phyloP scores from a whole-genome alignment of 1,140 invertebrate species.

The Drosophila nebulosa region DNA sequence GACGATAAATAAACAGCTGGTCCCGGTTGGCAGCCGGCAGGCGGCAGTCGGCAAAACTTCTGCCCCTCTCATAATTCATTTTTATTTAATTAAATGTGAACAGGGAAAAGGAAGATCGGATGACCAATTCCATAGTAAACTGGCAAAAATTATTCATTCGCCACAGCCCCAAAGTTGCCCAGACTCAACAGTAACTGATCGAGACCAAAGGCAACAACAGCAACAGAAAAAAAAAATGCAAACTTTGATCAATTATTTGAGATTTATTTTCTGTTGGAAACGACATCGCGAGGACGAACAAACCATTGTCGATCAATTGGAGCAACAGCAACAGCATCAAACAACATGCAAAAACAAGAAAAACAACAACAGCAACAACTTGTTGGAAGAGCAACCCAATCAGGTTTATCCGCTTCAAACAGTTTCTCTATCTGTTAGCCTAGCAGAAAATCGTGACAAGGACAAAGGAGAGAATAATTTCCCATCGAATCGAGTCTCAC shows the following conservation, averaged over 20 bases:
- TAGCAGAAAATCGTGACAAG: background rate
- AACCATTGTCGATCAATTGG: constrained; percentile 24
- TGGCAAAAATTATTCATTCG: background rate
- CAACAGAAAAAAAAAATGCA: constrained; percentile 23
- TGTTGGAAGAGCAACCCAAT: no score
- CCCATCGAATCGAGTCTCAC: constrained; percentile 19
- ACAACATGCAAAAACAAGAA: no score
- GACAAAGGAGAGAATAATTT: background rate
- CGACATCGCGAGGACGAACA: constrained; percentile 32
- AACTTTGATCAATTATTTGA: constrained; percentile 26
- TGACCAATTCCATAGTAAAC: background rate
- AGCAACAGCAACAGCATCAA: constrained; percentile 11
- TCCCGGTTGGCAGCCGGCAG: background rate
- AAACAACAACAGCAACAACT: background rate
- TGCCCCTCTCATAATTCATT: background rate
- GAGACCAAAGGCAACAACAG: background rate
- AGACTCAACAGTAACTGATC: background rate
- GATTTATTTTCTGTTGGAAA: constrained; percentile 29
- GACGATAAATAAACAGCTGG: constrained; percentile 14
- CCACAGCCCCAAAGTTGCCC: background rate
- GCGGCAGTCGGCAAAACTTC: background rate
- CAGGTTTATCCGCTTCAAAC: background rate
- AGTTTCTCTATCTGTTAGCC: background rate
- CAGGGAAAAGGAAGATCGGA: background rate
- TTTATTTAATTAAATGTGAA: background rate